Base-by-base conservation (phyloP, 2,797 vertebrate species). In the Bucorvus abyssinicus region DNA sequence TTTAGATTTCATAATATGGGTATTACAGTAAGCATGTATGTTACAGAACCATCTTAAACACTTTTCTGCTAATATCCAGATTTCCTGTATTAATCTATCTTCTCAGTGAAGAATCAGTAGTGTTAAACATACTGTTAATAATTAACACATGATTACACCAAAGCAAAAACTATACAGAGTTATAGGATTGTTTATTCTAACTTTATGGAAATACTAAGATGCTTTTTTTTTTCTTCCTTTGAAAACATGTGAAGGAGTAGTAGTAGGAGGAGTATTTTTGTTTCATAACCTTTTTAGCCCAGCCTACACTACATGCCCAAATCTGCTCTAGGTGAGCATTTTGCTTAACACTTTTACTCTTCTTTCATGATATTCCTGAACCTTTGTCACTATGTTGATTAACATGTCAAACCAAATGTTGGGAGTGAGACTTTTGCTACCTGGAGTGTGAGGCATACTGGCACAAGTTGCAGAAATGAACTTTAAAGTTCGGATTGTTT, bases 361-460 rank as follows among this genome's bases (percentile, higher is more conserved):
- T 81, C 68, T 95, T 84, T 94, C 56, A 60, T 68, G 45, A 91
- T 76, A 90, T 97, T 95, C 49, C 60, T 64, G 36, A 77, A 90
- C 69, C 68, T 94, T 96, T 97, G 87, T 59, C 94, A 80, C 42
- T 67, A 14, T 59, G 45, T 81, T 95, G 84, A 94, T 96, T 91
- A 94, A 65, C 95, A 75, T 87, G 91, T 96, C 94, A 97, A 94
- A 93, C 67, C 88, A 94, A 96, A 96, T 83, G 87, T 50, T 93
- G 61, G 84, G 73, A 95, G 59, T 85, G 65, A 96, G 87, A 94
- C 52, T 94, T 86, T 67, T 84, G 19, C 42, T 83, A 61, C 67
- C 42, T 84, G 85, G 42, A 69, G 32, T 69, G 71, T 93, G 80
- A 97, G 71, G 59, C 64, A 38, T 67, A 89, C 47, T 93, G 81